Evolutionary conservation across 2,113 vertebrate species (phyloP), one percentile per base, ranked within the genome.

Genomic region (Nerophis lumbriciformis): DNA sequence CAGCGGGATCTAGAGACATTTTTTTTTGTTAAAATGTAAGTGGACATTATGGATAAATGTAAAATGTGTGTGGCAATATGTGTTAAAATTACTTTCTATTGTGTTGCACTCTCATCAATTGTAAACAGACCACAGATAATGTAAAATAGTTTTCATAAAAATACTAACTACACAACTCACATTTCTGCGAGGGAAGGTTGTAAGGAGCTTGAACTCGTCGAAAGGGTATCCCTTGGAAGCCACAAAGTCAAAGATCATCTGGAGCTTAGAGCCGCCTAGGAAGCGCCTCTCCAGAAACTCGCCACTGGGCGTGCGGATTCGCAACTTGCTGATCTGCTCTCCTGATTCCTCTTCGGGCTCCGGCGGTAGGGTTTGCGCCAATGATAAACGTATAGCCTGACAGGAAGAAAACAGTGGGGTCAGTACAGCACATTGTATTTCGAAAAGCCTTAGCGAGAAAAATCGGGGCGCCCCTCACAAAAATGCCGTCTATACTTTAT

Each of bases 141-240:
- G 3, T 50, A 10, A 6, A 35, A 53, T 6, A 50, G 0, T 36
- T 8, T 6, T 8, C 12, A 16, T 37, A 10, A 9, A 16, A 56
- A n/a, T 12, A 53, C 50, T 0, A 45, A 9, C 7, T 38, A 11
- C 16, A 92, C 89, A 92, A 84, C 84, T 85, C 85, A 99, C 97
- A 80, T 98, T 97, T 97, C 94, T 96, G 88, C 95, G 94, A 15
- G 96, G 97, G 89, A 98, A 99, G 91, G 97, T 99, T 84, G 95
- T 98, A 86, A 99, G 93, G 81, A 99, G 89, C 89, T 99, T 99
- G 88, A 95, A 99, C 81, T 96, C 94, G 35, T 95, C 94, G 79
- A 91, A 93, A 47, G 97, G 96, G 86, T 91, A 99, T 67, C 96
- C 97, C 88, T 98, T 98, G 84, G 97, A 99, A 86, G 97, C 96